Evolutionary conservation across 2,888 invertebrate species (phyloP).

Genomic region (Hedychridium roseum): DNA sequence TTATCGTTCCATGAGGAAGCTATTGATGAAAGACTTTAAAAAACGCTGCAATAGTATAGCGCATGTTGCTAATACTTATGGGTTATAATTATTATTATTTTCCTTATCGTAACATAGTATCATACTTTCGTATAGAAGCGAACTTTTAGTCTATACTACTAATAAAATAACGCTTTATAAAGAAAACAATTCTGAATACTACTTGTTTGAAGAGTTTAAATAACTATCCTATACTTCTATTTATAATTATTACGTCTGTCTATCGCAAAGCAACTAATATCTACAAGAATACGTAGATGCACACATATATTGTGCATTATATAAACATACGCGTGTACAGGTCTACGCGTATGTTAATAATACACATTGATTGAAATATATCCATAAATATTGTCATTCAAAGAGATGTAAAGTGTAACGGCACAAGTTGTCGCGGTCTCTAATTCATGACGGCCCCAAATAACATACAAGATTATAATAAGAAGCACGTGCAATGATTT

Average conservation of each 20-base stretch:
- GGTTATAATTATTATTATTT: no score
- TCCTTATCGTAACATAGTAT: no score
- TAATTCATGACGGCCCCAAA: no score
- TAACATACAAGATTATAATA: slow-evolving; percentile 19
- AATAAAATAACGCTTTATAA: no score
- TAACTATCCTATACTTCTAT: not conserved
- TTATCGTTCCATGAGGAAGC: no score
- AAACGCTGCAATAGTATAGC: no score
- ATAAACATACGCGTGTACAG: not conserved
- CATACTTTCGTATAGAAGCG: no score
- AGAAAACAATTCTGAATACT: no score
- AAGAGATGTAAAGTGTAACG: not conserved
- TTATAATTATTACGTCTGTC: not conserved
- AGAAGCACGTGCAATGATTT: slow-evolving; percentile 30
- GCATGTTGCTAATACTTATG: no score
- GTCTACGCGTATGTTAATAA: not conserved
- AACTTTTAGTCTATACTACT: no score
- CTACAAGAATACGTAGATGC: not conserved
- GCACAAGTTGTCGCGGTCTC: slow-evolving; percentile 13
- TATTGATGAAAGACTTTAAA: no score
- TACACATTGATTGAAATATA: slow-evolving; percentile 26
- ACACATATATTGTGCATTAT: not conserved
- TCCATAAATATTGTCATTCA: slow-evolving; percentile 14
- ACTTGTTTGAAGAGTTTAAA: no score
- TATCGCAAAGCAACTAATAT: not conserved